These are phyloP conservation scores for Thunnus thynnus DNA, from an alignment of 2,113 vertebrate genomes.

Conservation along the genomic window DNA sequence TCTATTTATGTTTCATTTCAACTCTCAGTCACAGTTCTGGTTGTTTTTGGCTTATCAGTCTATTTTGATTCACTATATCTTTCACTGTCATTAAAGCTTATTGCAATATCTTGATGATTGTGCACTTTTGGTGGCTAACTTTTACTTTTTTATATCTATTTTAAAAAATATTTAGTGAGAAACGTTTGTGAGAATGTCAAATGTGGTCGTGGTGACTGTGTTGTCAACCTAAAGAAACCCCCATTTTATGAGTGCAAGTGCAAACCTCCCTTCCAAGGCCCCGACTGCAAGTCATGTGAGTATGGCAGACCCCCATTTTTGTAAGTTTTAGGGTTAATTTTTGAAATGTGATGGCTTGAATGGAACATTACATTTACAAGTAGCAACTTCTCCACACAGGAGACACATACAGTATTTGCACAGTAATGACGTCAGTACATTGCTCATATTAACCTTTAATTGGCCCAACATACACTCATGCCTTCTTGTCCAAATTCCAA, in stretches of 20 bases:
- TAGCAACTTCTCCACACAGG: background rate
- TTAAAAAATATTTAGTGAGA: slow-evolving; percentile 12
- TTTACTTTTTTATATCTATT: background rate
- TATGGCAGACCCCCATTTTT: background rate
- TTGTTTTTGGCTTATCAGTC: too few relatives aligned
- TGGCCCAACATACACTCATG: too few relatives aligned
- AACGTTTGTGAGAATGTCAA: slow-evolving; percentile 15
- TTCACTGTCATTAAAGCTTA: too few relatives aligned
- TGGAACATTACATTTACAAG: background rate
- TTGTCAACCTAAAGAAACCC: background rate
- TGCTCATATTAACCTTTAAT: too few relatives aligned
- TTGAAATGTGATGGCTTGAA: too few relatives aligned
- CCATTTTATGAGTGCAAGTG: slow-evolving; percentile 45
- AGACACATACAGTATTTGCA: background rate
- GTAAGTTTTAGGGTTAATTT: background rate
- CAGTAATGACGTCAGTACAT: background rate
- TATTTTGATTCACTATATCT: too few relatives aligned
- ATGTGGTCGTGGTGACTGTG: slow-evolving; percentile 35
- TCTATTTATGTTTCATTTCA: too few relatives aligned
- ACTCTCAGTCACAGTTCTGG: too few relatives aligned
- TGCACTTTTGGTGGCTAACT: background rate
- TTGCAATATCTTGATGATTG: background rate
- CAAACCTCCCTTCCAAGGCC: slow-evolving; percentile 22
- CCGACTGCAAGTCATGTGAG: slow-evolving; percentile 41
- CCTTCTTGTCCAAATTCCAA: too few relatives aligned